Evolutionary conservation across 2,797 vertebrate genomes (phyloP).

Genomic region (Enteromius paludinosus): DNA sequence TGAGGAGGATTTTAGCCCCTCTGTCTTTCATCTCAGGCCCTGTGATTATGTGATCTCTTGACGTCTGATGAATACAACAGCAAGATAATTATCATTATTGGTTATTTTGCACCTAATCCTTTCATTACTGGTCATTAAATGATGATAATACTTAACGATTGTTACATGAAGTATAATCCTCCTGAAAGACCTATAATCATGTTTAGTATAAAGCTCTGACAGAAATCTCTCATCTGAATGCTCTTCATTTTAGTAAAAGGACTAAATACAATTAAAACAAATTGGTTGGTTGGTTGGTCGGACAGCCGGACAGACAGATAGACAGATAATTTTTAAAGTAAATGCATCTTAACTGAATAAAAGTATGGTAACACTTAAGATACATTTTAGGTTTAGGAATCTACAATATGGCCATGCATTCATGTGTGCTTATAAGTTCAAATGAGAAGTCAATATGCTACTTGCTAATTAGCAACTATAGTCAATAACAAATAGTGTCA

Average conservation of each 20-base stretch:
- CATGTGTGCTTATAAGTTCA: neutral
- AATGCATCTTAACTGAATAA: neutral
- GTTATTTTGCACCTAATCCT: neutral
- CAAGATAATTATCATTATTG: neutral
- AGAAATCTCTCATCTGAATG: neutral
- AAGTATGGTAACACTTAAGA: neutral
- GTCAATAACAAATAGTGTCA: neutral
- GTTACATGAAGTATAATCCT: neutral
- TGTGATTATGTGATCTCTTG: neutral
- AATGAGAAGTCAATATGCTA: neutral
- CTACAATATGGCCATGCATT: neutral
- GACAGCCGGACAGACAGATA: too few relatives aligned
- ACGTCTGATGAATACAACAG: neutral
- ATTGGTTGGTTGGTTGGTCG: neutral
- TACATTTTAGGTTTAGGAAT: neutral
- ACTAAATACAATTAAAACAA: neutral
- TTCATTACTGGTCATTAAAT: neutral
- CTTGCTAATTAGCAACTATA: neutral
- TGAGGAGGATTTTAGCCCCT: constrained; percentile 2
- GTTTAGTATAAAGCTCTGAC: neutral
- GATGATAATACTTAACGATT: neutral
- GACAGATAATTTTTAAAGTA: neutral
- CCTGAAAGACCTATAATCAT: neutral
- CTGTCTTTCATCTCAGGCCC: neutral
- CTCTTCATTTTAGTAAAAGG: neutral